These are phyloP conservation scores for Crotalus helleri DNA, from an alignment of 2,113 vertebrate species.

Conservation along the genomic window DNA sequence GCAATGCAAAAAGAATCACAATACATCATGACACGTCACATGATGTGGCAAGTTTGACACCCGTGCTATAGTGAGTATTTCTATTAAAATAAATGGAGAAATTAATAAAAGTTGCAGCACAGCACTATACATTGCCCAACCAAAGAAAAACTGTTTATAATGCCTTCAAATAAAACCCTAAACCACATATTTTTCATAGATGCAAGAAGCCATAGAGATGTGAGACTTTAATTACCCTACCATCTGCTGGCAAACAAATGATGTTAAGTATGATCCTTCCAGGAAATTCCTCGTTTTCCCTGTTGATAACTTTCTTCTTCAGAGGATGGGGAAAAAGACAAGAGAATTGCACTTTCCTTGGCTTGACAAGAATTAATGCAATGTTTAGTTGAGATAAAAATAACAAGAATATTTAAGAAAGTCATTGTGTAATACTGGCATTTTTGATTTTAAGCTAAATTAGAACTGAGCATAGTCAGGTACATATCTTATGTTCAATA, in stretches of 20 bases:
- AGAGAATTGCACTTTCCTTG: not conserved
- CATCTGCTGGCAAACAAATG: not conserved
- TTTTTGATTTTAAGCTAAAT: not conserved
- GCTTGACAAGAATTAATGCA: not conserved
- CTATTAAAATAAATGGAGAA: not conserved
- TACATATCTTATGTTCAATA: not conserved
- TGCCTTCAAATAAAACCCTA: not conserved
- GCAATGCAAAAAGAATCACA: no score
- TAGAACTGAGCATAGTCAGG: not conserved
- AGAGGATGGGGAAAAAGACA: not conserved
- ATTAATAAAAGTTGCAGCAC: not conserved
- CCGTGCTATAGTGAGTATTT: not conserved
- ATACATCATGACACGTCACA: no score
- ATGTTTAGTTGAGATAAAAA: not conserved
- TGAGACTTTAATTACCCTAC: not conserved
- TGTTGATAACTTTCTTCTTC: not conserved
- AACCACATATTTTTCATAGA: not conserved
- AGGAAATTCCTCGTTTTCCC: not conserved
- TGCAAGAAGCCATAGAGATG: not conserved
- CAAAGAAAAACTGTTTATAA: not conserved
- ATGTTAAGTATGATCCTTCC: not conserved
- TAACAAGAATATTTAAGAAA: not conserved
- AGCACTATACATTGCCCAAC: not conserved
- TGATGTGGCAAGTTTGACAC: no score
- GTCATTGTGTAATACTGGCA: not conserved